A percentile compares a stretch with the other conserved stretches of the same genome.
These are phyloP conservation scores for Apis cerana DNA, from an alignment of 1,140 invertebrate species.

Conservation along the genomic window DNA sequence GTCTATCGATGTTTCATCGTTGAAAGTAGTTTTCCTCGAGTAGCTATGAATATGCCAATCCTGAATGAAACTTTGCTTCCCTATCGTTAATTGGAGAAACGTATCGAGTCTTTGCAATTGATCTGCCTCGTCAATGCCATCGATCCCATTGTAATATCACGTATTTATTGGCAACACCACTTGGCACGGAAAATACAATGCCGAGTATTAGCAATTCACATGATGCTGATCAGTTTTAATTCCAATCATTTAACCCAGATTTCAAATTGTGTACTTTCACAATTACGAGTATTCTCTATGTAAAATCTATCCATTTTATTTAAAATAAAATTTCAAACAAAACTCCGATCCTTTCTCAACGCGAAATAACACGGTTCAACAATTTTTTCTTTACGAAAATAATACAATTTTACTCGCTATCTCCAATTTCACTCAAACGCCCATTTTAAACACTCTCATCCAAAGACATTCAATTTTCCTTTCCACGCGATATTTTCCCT, in stretches of 20 bases:
- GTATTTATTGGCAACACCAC: constrained; percentile 9
- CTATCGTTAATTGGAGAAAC: constrained; percentile 15
- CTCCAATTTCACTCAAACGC: too few species aligned
- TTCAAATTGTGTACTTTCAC: not conserved
- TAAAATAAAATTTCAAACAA: too few species aligned
- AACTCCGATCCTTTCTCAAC: too few species aligned
- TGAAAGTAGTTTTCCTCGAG: not conserved
- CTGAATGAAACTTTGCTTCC: not conserved
- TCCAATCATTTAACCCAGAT: constrained; percentile 7
- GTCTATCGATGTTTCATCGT: not conserved
- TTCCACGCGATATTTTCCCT: too few species aligned
- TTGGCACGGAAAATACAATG: constrained; percentile 6
- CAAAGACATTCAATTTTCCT: too few species aligned
- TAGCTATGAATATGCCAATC: constrained; percentile 1
- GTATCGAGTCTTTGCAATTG: not conserved
- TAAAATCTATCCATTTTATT: too few species aligned
- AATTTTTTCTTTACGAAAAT: too few species aligned
- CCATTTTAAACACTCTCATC: too few species aligned
- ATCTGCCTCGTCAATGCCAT: not conserved
- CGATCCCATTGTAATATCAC: not conserved
- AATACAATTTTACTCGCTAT: too few species aligned
- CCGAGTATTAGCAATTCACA: constrained; percentile 3
- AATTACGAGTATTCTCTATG: too few species aligned
- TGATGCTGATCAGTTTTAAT: not conserved
- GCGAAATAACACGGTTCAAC: too few species aligned